Evolutionary conservation across 2,113 vertebrate species (phyloP).

Genomic region (Mormoops blainvillei): DNA sequence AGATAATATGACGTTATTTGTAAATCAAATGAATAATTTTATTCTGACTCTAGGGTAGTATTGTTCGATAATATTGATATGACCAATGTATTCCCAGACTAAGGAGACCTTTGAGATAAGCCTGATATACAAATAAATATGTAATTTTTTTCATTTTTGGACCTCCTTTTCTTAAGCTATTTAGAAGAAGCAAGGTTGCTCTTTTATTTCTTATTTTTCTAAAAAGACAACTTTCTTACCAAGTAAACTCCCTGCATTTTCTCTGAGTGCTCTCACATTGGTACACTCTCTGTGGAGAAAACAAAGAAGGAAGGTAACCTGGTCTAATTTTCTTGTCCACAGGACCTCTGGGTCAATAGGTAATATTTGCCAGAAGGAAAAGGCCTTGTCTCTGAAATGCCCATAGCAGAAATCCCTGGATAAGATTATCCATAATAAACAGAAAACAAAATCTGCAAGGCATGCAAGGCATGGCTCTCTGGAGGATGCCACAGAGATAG

Average conservation of each 20-base stretch:
- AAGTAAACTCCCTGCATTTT: not conserved
- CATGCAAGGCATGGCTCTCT: not conserved
- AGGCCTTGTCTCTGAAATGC: not conserved
- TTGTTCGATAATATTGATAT: not conserved
- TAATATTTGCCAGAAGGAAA: not conserved
- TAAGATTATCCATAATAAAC: not conserved
- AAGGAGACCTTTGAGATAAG: not conserved
- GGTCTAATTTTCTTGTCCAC: not conserved
- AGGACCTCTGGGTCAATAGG: conserved; percentile 1
- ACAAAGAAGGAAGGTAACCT: not conserved
- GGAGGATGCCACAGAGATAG: not conserved
- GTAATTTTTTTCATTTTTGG: not conserved
- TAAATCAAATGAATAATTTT: conserved; percentile 6
- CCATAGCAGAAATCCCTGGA: not conserved
- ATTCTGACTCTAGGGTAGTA: not conserved
- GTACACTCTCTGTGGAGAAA: not conserved
- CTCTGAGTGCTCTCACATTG: not conserved
- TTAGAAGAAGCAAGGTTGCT: not conserved
- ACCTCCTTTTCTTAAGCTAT: not conserved
- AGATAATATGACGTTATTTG: not conserved
- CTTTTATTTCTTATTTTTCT: conserved; percentile 13
- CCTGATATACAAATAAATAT: not conserved
- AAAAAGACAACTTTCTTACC: not conserved
- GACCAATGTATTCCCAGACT: not conserved
- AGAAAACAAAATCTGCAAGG: not conserved